These are phyloP conservation scores for Gryllus longicercus DNA, from an alignment of 2,888 invertebrate genomes.

Conservation along the genomic window DNA sequence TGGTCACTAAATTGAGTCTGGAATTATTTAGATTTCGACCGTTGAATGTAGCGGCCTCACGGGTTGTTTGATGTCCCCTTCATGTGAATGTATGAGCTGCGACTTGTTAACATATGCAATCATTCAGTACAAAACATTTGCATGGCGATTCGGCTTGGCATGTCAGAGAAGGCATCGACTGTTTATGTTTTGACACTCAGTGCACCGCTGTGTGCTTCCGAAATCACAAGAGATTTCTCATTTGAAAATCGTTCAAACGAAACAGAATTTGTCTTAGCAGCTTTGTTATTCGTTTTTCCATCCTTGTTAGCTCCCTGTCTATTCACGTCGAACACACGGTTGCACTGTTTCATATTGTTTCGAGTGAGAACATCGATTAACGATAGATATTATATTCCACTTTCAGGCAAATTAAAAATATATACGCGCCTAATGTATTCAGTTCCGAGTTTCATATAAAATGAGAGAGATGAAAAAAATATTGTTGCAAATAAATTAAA, in stretches of 20 bases:
- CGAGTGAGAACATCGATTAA: too few relatives aligned
- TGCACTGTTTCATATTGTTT: too few relatives aligned
- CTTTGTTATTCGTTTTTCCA: too few relatives aligned
- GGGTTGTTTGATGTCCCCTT: constrained; percentile 10
- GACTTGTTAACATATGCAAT: constrained; percentile 17
- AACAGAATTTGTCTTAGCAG: too few relatives aligned
- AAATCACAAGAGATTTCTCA: background rate
- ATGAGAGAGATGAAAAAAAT: background rate
- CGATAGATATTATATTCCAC: too few relatives aligned
- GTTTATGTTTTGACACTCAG: constrained; percentile 10
- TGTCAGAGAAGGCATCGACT: constrained; percentile 7
- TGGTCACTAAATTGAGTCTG: constrained; percentile 17
- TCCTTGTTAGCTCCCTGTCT: too few relatives aligned
- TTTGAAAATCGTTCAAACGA: too few relatives aligned
- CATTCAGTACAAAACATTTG: constrained; percentile 17
- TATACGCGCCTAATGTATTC: background rate
- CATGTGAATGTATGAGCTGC: constrained; percentile 17
- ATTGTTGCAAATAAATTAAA: background rate
- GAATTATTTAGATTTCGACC: constrained; percentile 17
- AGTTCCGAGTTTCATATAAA: constrained; percentile 5
- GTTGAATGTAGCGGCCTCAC: constrained; percentile 17
- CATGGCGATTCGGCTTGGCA: constrained; percentile 10
- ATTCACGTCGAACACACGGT: too few relatives aligned
- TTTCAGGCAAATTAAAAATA: too few relatives aligned
- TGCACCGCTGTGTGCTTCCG: background rate